phyloP scores from a whole-genome alignment of 1,140 invertebrate genomes.

The Bilobella aurantiaca region DNA sequence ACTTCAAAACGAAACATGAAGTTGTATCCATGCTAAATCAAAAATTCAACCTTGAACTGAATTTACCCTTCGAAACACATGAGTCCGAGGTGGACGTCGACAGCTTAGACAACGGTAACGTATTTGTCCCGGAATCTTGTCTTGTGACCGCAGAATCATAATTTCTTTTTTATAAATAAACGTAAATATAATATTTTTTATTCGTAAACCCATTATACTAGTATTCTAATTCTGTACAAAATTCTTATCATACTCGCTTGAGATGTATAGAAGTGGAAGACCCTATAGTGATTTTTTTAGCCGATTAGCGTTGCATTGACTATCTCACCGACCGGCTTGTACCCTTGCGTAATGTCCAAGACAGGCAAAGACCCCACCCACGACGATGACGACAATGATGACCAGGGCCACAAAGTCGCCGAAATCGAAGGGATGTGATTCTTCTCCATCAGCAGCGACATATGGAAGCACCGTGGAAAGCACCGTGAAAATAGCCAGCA shows the following conservation, averaged over 20 bases:
- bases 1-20: slow-evolving; percentile 53
- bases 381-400: slow-evolving; percentile 12
- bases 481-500: not conserved
- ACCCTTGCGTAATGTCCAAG: slow-evolving; percentile 23
- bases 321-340: slow-evolving; percentile 10
- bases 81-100: no score
- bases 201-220: no score
- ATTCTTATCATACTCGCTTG: no score
- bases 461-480: not conserved
- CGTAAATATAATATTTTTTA: no score
- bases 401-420: slow-evolving; percentile 28
- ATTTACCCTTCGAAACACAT: not conserved
- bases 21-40: slow-evolving; percentile 58
- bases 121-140: no score
- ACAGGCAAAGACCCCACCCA: slow-evolving; percentile 23
- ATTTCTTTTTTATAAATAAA: no score
- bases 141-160: no score
- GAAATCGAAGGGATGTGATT: slow-evolving; percentile 21
- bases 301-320: not conserved
- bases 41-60: slow-evolving; percentile 22
- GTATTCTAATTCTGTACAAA: no score
- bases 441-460: slow-evolving; percentile 1
- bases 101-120: no score
- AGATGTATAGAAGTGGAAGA: no score
- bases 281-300: no score